Conservation (phyloP, 2,888 invertebrate genomes). For the Leptopilina drosophilae region DNA sequence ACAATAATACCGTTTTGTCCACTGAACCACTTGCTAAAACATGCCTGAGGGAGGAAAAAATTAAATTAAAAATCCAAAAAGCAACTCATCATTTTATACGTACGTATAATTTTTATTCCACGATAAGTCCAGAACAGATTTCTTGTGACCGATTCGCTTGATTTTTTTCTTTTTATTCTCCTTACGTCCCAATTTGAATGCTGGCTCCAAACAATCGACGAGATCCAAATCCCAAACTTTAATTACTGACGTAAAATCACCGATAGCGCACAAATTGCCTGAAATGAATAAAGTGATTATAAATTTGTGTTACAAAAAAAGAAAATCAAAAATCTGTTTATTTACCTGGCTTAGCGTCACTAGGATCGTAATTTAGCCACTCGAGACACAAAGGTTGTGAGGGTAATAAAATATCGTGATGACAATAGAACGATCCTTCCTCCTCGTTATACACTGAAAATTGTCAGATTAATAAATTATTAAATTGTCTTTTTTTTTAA, state of each 20-base stretch:
- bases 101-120: constrained; percentile 91
- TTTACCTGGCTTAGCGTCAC: constrained; percentile 82
- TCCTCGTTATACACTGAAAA: constrained; percentile 91
- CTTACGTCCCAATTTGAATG: constrained; percentile 87
- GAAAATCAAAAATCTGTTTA: constrained; percentile 33
- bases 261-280: constrained; percentile 94
- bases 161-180: constrained; percentile 86
- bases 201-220: constrained; percentile 93
- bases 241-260: constrained; percentile 94
- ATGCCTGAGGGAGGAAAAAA: constrained; percentile 79
- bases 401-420: constrained; percentile 94
- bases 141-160: constrained; percentile 87
- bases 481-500: no score
- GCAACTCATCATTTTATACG: constrained; percentile 61
- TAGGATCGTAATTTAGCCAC: constrained; percentile 93
- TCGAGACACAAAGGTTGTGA: constrained; percentile 95
- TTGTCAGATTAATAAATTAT: no score
- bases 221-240: constrained; percentile 98
- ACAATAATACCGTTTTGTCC: constrained; percentile 90
- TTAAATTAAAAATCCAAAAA: constrained; percentile 11
- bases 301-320: neutral
- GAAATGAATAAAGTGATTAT: constrained; percentile 46
- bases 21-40: constrained; percentile 96
- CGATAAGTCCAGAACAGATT: constrained; percentile 93
- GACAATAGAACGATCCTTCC: constrained; percentile 93